phyloP scores from a whole-genome alignment of 1,140 invertebrate species.

The Drosophila aff. region DNA sequence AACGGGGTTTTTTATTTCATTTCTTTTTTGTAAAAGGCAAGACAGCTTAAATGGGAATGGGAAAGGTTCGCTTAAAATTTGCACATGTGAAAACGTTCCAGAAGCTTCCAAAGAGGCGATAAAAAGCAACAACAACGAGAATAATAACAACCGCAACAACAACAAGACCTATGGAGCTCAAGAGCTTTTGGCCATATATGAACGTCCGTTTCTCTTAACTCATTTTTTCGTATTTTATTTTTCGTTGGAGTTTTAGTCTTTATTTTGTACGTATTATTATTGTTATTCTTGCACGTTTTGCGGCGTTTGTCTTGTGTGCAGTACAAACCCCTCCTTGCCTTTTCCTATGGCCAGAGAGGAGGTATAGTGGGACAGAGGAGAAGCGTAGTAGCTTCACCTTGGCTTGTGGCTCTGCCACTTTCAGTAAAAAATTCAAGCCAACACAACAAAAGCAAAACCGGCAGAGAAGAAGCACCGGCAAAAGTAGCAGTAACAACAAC shows the following conservation, averaged over 20 bases:
- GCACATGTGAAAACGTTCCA: constrained; percentile 61
- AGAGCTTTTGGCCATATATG: constrained; percentile 56
- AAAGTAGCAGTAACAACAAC: constrained; percentile 40
- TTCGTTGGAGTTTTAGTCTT: constrained; percentile 25
- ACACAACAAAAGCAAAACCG: constrained; percentile 57
- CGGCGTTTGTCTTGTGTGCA: constrained; percentile 46
- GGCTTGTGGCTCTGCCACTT: constrained; percentile 72
- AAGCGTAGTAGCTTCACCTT: constrained; percentile 57
- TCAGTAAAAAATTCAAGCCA: constrained; percentile 67
- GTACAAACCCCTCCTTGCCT: background rate
- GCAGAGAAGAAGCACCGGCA: constrained; percentile 27
- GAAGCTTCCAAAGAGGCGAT: constrained; percentile 26
- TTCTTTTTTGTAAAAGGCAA: background rate
- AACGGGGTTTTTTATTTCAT: background rate
- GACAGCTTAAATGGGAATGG: constrained; percentile 22
- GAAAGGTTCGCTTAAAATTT: constrained; percentile 58
- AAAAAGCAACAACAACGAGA: constrained; percentile 37
- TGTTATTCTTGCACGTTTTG: constrained; percentile 69
- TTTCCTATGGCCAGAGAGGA: constrained; percentile 1
- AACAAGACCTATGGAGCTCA: constrained; percentile 19
- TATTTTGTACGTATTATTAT: constrained; percentile 37
- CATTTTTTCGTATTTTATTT: constrained; percentile 69
- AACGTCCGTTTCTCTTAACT: constrained; percentile 74
- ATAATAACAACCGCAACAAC: background rate
- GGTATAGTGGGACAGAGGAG: background rate